Base-by-base conservation (phyloP, 2,888 invertebrate species). In the Dicyrtoma fusca region DNA sequence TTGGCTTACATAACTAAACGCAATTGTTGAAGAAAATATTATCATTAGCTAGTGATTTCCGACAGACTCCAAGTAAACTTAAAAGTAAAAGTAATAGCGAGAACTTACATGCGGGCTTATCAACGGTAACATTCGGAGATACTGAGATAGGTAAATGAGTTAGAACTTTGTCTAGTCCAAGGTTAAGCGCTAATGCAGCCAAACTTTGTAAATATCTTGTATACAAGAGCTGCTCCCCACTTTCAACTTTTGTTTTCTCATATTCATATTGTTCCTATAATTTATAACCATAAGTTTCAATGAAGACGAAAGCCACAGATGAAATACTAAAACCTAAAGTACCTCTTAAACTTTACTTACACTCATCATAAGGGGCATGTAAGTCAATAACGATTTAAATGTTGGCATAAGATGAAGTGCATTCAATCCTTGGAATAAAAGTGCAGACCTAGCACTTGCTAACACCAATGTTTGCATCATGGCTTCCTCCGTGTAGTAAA, bases 141-240 rank as follows among this genome's bases (percentile, higher is more conserved):
- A 25, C 25, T 25, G 26, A 34, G 34, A 34, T 3, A 25, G 57
- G 68, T n/a, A 68, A 34, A 23, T 13, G 25, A 19, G 59, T 55
- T 1, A 87, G 82, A 11, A 87, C 84, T 53, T 84, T 83, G 77
- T 88, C 88, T 17, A 89, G 80, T 25, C 85, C 84, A 21, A 89
- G 82, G 34, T 87, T 84, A 11, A 88, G 82, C 0, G 87, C 85
- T 53, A 88, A 81, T 0, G 86, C 84, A 25, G 86, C 83, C 65
- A 89, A 82, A 80, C 87, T 86, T 82, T 88, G 88, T 68, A 89
- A 83, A 81, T 87, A 88, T 57, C 85, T 82, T 76, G 88, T 88
- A 82, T 88, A 87, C 80, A 87, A 84, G 71, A 89, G 82, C 80
- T 88, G 88, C 21, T 86, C 85, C 0, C 89, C 89, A 66, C 85